A percentile compares a stretch with the other conserved stretches of the same genome.
phyloP scores from a whole-genome alignment of 2,888 invertebrate species.

The Tenthredo livida region DNA sequence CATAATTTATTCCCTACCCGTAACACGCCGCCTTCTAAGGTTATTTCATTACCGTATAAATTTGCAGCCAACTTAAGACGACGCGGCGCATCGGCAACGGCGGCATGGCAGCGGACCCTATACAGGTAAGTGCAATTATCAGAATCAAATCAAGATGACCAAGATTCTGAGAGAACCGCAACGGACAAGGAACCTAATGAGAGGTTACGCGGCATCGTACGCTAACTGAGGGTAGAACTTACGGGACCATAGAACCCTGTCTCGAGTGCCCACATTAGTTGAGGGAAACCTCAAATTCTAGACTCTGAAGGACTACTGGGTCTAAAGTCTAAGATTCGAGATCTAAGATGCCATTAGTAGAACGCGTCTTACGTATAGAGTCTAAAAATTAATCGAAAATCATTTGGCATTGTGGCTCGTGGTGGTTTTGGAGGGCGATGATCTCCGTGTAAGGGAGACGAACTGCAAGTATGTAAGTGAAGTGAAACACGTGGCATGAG shows the following conservation, averaged over 20 bases:
- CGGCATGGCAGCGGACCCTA: background rate
- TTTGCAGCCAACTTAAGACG: constrained; percentile 9
- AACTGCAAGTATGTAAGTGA: background rate
- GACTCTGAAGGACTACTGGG: constrained; percentile 57
- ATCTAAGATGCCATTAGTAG: background rate
- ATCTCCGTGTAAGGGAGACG: background rate
- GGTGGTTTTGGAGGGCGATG: background rate
- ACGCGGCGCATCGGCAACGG: background rate
- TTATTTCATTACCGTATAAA: constrained; percentile 41
- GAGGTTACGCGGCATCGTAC: constrained; percentile 67
- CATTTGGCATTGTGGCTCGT: background rate
- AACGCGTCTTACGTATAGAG: background rate
- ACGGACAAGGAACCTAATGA: constrained; percentile 71
- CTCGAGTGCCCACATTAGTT: constrained; percentile 73
- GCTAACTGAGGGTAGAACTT: constrained; percentile 28
- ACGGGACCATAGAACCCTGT: constrained; percentile 61
- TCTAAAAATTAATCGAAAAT: background rate
- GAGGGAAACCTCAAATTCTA: constrained; percentile 71
- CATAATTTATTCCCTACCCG: constrained; percentile 11
- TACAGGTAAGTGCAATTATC: constrained; percentile 71
- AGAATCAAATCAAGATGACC: constrained; percentile 74
- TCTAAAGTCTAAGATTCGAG: constrained; percentile 21
- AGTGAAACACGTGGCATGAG: background rate
- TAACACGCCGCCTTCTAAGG: background rate
- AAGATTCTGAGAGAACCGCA: constrained; percentile 66